These are phyloP conservation scores for Indri indri DNA, from an alignment of 2,113 vertebrate species.

Conservation along the genomic window DNA sequence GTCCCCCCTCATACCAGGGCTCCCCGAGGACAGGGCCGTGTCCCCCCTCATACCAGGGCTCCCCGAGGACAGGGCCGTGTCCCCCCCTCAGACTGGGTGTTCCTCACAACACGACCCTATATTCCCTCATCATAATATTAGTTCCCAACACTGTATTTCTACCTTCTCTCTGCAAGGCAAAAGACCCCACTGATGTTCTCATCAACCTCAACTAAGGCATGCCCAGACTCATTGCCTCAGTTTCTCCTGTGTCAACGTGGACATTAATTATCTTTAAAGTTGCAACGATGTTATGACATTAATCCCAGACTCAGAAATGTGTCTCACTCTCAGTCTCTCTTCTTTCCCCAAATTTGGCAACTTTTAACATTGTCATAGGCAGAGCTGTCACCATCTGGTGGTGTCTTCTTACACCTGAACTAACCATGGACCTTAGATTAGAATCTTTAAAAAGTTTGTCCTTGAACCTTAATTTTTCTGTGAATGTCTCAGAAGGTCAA, in stretches of 20 bases:
- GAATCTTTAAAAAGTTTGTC: neutral
- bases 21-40: neutral
- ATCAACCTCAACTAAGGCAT: neutral
- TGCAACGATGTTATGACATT: neutral
- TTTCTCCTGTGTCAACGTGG: neutral
- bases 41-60: neutral
- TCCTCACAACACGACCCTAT: neutral
- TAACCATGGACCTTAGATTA: neutral
- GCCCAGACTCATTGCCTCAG: neutral
- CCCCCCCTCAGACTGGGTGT: neutral
- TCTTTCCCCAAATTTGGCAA: neutral
- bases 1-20: neutral
- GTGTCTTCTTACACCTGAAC: neutral
- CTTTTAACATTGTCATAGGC: neutral
- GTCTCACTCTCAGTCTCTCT: neutral
- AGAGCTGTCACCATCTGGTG: neutral
- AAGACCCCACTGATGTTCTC: neutral
- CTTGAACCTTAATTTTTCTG: neutral
- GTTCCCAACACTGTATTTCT: neutral
- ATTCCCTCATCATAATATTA: neutral
- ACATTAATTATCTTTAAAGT: neutral
- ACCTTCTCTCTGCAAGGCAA: neutral
- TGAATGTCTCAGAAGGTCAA: neutral
- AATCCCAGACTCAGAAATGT: neutral
- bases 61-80: neutral